These are phyloP conservation scores for Origma solitaria DNA, from an alignment of 2,113 vertebrate species.

Conservation along the genomic window DNA sequence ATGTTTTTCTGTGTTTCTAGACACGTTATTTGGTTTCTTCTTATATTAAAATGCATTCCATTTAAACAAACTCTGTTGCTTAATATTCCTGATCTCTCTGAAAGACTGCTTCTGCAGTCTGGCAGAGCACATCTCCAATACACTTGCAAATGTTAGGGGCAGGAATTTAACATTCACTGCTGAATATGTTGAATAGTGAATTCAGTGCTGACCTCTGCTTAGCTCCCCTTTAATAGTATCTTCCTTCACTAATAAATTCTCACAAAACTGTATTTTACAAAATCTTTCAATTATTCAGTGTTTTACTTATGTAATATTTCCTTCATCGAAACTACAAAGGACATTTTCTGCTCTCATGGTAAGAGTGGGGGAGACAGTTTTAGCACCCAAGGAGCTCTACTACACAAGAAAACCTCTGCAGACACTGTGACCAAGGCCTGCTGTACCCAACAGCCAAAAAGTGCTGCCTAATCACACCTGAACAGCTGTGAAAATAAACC, in stretches of 20 bases:
- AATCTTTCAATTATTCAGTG: background rate
- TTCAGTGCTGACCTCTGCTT: background rate
- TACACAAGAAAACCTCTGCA: background rate
- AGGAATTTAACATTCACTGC: background rate
- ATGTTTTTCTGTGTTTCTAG: background rate
- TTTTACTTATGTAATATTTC: background rate
- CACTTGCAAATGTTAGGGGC: background rate
- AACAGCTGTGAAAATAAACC: background rate
- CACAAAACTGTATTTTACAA: background rate
- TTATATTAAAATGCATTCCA: background rate
- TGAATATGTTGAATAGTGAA: background rate
- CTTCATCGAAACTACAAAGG: background rate
- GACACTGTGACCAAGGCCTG: background rate
- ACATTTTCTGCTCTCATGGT: background rate
- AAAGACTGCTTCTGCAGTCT: background rate
- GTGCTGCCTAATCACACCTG: background rate
- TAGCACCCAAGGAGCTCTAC: background rate
- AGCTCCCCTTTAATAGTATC: background rate
- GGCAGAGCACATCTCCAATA: background rate
- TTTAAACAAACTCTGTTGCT: background rate
- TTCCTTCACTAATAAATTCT: background rate
- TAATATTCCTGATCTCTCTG: background rate
- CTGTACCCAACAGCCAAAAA: background rate
- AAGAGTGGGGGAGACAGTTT: background rate
- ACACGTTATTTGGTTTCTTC: background rate